phyloP scores from a whole-genome alignment of 2,113 vertebrate species.

The Alexandromys fortis region DNA sequence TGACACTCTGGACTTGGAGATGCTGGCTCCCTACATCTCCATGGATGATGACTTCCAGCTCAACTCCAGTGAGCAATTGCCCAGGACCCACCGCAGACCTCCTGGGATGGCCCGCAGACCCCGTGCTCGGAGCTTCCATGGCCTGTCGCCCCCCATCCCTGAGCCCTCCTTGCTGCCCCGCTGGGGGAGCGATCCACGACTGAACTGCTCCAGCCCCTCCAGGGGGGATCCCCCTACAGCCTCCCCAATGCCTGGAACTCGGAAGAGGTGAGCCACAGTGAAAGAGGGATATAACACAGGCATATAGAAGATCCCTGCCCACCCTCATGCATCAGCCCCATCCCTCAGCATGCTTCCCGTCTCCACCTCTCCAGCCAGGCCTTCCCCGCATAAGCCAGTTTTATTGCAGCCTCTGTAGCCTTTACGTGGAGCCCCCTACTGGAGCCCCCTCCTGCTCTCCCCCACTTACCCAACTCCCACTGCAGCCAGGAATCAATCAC shows the following conservation, averaged over 20 bases:
- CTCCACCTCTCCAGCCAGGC: neutral
- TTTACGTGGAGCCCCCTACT: neutral
- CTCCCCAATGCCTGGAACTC: conserved; percentile 41
- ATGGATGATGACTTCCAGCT: conserved; percentile 97
- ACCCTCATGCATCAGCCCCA: neutral
- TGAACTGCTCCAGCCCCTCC: conserved; percentile 73
- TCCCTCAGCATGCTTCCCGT: neutral
- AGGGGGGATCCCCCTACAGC: neutral
- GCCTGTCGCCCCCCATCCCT: conserved; percentile 55
- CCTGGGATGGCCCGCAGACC: conserved; percentile 23
- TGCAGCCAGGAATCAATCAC: neutral
- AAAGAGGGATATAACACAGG: neutral
- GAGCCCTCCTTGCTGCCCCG: conserved; percentile 70
- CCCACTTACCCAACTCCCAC: neutral
- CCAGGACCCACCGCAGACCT: conserved; percentile 31
- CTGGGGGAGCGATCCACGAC: conserved; percentile 81
- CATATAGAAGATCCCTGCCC: accelerated
- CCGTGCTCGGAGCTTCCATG: conserved; percentile 79
- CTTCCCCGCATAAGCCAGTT: neutral
- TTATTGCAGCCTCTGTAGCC: neutral
- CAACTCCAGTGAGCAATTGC: conserved; percentile 80
- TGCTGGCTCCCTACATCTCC: conserved; percentile 94
- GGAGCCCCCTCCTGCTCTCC: neutral
- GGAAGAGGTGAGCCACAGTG: conserved; percentile 70
- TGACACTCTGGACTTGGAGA: conserved; percentile 90